These are phyloP conservation scores for Falco punctatus DNA, from an alignment of 2,113 vertebrate genomes.

Conservation along the genomic window DNA sequence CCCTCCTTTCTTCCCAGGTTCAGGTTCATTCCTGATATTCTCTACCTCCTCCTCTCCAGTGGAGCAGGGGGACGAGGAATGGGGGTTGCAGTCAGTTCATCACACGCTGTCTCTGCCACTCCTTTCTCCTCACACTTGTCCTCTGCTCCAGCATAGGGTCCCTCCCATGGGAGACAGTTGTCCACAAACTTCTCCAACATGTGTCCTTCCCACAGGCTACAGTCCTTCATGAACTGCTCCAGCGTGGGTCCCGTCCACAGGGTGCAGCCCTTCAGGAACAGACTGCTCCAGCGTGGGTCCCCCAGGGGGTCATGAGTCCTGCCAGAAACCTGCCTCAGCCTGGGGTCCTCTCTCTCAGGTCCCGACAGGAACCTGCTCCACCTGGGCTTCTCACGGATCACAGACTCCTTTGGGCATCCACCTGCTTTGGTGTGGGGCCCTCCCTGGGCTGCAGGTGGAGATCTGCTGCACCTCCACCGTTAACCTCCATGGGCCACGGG, in stretches of 20 bases:
- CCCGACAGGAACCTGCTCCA: too few species aligned
- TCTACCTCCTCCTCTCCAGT: not conserved
- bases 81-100: not conserved
- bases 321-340: not conserved
- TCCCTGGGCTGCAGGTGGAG: too few species aligned
- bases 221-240: not conserved
- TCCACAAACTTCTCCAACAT: not conserved
- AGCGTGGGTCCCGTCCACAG: not conserved
- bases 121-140: not conserved
- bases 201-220: not conserved
- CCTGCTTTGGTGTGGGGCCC: too few species aligned
- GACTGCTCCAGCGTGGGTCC: accelerated
- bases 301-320: not conserved
- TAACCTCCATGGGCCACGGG: too few species aligned
- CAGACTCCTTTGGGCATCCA: too few species aligned
- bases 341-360: too few species aligned
- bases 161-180: not conserved
- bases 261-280: not conserved
- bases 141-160: not conserved
- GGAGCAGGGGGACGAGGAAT: not conserved
- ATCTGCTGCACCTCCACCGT: too few species aligned
- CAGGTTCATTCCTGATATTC: not conserved
- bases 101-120: not conserved
- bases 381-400: too few species aligned
- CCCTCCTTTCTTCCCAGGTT: not conserved